Evolutionary conservation across 2,113 vertebrate genomes (phyloP).

Genomic region (Hippocampus barbouri): DNA sequence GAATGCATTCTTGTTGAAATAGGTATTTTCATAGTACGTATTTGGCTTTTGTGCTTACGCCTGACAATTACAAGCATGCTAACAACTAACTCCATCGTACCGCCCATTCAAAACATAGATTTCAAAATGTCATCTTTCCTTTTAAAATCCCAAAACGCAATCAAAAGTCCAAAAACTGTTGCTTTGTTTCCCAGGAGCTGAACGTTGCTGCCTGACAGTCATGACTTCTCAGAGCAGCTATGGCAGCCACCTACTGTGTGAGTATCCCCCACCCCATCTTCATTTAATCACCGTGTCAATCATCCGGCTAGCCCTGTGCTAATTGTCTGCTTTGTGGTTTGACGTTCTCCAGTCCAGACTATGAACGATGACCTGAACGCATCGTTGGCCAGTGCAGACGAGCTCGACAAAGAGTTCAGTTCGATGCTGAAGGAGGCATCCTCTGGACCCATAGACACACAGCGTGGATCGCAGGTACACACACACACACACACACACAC

Average conservation of each 20-base stretch:
- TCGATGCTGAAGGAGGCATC: conserved; percentile 63
- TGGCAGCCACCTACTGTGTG: conserved; percentile 64
- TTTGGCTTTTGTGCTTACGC: no score
- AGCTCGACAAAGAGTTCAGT: conserved; percentile 72
- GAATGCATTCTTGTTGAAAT: no score
- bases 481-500: background rate
- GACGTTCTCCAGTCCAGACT: conserved; percentile 57
- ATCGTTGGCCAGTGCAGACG: conserved; percentile 72
- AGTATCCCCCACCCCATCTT: conserved; percentile 23
- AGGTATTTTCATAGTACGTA: no score
- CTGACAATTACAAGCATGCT: no score
- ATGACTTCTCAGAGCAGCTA: conserved; percentile 60
- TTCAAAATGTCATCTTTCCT: no score
- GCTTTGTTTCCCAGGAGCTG: conserved; percentile 32
- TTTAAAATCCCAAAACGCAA: no score
- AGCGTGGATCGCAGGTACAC: background rate
- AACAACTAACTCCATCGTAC: no score
- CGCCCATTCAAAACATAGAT: no score
- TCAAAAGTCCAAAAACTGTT: background rate
- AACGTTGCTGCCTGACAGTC: conserved; percentile 13
- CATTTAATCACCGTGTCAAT: background rate
- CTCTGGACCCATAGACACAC: conserved; percentile 5
- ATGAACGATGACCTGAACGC: conserved; percentile 72
- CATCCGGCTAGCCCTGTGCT: background rate
- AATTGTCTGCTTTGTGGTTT: conserved; percentile 22